These are phyloP conservation scores for Caenorhabditis plicata DNA, from an alignment of 2,888 invertebrate species.

Conservation along the genomic window DNA sequence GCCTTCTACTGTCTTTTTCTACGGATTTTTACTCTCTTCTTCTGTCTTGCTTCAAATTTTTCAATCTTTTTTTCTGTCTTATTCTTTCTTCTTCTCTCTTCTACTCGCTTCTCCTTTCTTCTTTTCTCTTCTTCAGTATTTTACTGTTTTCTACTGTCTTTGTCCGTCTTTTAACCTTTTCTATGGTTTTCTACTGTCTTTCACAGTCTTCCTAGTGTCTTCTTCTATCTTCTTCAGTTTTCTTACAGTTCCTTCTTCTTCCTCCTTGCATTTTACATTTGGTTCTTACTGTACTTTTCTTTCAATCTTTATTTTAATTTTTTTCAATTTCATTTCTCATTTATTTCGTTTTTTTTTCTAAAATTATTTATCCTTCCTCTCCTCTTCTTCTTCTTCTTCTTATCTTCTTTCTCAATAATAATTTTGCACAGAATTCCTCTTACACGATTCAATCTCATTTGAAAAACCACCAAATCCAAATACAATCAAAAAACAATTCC, in stretches of 20 bases:
- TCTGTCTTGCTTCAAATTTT: background rate
- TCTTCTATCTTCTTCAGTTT: background rate
- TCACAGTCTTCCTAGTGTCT: too few relatives aligned
- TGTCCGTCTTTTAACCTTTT: too few relatives aligned
- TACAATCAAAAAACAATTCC: too few relatives aligned
- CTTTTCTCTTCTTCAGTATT: background rate
- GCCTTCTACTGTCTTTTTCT: background rate
- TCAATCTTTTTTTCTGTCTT: constrained; percentile 16
- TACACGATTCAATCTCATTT: background rate
- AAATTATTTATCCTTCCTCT: background rate
- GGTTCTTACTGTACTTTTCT: background rate
- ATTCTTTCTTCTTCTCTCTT: too few relatives aligned
- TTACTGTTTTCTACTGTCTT: background rate
- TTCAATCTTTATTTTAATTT: background rate
- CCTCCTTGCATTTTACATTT: constrained; percentile 1
- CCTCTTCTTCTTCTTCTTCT: too few relatives aligned
- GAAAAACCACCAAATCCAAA: background rate
- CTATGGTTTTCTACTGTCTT: too few relatives aligned
- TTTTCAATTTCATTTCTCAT: background rate
- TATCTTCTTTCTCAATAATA: background rate
- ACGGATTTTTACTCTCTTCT: background rate
- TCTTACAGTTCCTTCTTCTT: constrained; percentile 3
- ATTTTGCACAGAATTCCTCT: background rate
- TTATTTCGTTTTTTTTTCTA: background rate
- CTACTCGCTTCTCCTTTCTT: background rate